Evolutionary conservation across 2,888 invertebrate genomes (phyloP), one percentile per base, ranked within the genome.

Genomic region (Drosophila melanosoma): DNA sequence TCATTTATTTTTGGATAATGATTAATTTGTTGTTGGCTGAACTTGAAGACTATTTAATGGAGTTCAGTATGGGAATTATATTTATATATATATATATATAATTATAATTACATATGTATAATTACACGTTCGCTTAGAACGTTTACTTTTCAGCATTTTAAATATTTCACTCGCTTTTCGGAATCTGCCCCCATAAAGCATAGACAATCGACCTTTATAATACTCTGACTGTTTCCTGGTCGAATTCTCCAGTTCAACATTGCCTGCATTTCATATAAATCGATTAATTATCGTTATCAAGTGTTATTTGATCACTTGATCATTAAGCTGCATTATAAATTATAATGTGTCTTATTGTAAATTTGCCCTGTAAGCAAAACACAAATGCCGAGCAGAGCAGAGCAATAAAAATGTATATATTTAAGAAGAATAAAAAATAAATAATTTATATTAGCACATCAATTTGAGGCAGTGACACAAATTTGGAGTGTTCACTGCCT

Each of bases 21-120:
- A 67, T 74, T 63, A 36, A 56, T 60, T 60, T 33, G 23, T 42
- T 42, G 20, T 12, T 20, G 20, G 12, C 45, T 20, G 12, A 49
- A 48, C 35, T 74, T 49, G 61, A 74, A 64, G 59, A 40, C 58
- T 51, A 40, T 48, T 74, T 56, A 66, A 72, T 51, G 53, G 38
- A 38, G n/a, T 12, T n/a, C 6, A 52, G 12, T 11, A 42, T 12
- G 3, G 29, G 20, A 20, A 40, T 17, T 23, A 15, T 11, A 38
- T 17, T 3, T 26, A 32, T 17, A 15, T 4, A 8, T 15, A 20
- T 53, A 36, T 40, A 3, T 36, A 23, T 20, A n/a, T 29, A 29
- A 29, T 29, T 29, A 29, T 29, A 29, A 29, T 29, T 29, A 29
- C 29, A 29, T 29, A 29, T 29, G 6, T 29, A 29, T 29, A 29